Evolutionary conservation across 2,888 invertebrate genomes (phyloP).

Genomic region (Mayetiola destructor): DNA sequence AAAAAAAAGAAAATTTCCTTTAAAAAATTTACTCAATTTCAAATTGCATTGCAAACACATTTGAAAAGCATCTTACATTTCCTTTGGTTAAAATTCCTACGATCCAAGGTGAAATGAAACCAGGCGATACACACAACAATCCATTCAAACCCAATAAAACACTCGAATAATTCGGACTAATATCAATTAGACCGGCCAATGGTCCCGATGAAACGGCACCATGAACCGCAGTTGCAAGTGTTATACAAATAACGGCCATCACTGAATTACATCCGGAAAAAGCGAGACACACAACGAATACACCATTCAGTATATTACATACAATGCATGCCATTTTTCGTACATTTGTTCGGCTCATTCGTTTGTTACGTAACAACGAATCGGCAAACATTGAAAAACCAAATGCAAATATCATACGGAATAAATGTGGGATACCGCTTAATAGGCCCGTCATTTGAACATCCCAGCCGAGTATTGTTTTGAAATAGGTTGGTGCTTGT

Average conservation of each 20-base stretch:
- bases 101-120: conserved; percentile 46
- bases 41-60: neutral
- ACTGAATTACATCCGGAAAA: conserved; percentile 47
- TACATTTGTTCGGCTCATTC: conserved; percentile 45
- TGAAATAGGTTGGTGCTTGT: conserved; percentile 55
- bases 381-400: conserved; percentile 43
- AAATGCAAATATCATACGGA: conserved; percentile 44
- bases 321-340: conserved; percentile 47
- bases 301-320: conserved; percentile 45
- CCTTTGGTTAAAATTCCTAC: conserved; percentile 46
- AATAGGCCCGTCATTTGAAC: conserved; percentile 47
- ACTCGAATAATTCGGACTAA: conserved; percentile 46
- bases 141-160: conserved; percentile 47
- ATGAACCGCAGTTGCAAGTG: conserved; percentile 46
- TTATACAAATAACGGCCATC: conserved; percentile 44
- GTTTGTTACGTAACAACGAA: conserved; percentile 41
- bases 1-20: conserved; percentile 14
- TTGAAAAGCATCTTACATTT: conserved; percentile 38
- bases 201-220: conserved; percentile 54
- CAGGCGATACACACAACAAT: conserved; percentile 41
- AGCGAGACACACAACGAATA: conserved; percentile 45
- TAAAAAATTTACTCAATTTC: neutral
- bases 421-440: conserved; percentile 46
- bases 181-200: conserved; percentile 49
- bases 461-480: conserved; percentile 51